Conservation (phyloP, 2,888 invertebrate species). For the Argyra leucocephala region DNA sequence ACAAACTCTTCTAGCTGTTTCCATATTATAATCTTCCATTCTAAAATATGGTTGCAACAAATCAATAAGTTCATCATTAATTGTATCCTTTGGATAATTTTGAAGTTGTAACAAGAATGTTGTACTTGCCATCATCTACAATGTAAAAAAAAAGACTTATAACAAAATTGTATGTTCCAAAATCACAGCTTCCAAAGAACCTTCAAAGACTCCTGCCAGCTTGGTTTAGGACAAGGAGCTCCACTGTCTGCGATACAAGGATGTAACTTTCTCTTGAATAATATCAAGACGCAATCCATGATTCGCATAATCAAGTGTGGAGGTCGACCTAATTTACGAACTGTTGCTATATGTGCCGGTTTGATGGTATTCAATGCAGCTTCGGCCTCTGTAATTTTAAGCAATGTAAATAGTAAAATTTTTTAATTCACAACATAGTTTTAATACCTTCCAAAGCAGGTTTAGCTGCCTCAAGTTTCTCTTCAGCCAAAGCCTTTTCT, state of each 20-base stretch:
- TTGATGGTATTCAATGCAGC: conserved; percentile 91
- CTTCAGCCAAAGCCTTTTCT: conserved; percentile 85
- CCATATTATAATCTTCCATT: conserved; percentile 96
- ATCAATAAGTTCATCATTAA: conserved; percentile 95
- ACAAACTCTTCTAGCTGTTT: conserved; percentile 88
- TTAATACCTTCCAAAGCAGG: conserved; percentile 66
- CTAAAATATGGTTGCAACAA: conserved; percentile 81
- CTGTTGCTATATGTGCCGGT: conserved; percentile 91
- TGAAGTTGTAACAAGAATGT: conserved; percentile 84
- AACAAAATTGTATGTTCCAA: background rate
- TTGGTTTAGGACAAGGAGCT: conserved; percentile 77
- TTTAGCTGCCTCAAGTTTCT: conserved; percentile 88
- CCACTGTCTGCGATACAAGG: conserved; percentile 72
- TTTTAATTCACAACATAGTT: no score
- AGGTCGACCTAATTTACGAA: conserved; percentile 86
- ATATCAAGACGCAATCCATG: conserved; percentile 90
- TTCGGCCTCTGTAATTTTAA: conserved; percentile 61
- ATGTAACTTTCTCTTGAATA: conserved; percentile 84
- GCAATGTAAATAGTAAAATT: no score
- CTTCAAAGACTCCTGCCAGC: conserved; percentile 93
- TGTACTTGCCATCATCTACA: conserved; percentile 87
- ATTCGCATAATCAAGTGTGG: conserved; percentile 96
- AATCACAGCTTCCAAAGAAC: conserved; percentile 36
- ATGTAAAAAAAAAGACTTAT: conserved; percentile 7
- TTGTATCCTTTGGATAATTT: conserved; percentile 92